Evolutionary conservation across 2,888 invertebrate species (phyloP).

Genomic region (Acrobasis consociella): DNA sequence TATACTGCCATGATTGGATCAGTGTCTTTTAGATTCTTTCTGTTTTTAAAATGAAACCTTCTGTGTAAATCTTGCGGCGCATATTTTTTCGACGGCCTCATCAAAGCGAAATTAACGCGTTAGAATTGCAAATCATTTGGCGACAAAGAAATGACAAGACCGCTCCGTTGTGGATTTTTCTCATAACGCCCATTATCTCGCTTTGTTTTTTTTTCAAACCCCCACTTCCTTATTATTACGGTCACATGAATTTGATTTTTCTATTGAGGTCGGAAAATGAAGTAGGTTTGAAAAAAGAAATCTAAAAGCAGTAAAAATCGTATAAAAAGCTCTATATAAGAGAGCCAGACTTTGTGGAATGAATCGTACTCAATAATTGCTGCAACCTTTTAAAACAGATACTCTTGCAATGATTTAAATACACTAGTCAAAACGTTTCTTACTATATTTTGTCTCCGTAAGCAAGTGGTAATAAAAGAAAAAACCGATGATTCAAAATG

Average conservation of each 20-base stretch:
- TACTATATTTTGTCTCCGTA: too few species aligned
- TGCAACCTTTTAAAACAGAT: too few species aligned
- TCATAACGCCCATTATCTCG: conserved; percentile 67
- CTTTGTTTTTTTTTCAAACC: conserved; percentile 53
- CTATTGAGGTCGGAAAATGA: conserved; percentile 48
- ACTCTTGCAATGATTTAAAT: too few species aligned
- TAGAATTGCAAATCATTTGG: conserved; percentile 79
- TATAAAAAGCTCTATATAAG: too few species aligned
- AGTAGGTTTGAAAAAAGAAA: conserved; percentile 31
- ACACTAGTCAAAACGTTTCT: too few species aligned
- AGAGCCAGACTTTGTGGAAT: too few species aligned
- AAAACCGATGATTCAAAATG: too few species aligned
- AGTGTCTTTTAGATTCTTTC: conserved; percentile 2
- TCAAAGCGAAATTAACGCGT: conserved; percentile 80
- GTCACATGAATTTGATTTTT: conserved; percentile 57
- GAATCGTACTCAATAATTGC: too few species aligned
- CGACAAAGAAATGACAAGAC: conserved; percentile 76
- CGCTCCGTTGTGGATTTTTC: conserved; percentile 71
- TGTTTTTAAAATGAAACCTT: conserved; percentile 12
- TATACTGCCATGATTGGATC: conserved; percentile 13
- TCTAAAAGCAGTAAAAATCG: too few species aligned
- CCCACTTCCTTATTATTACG: conserved; percentile 50
- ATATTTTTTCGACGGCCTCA: conserved; percentile 78
- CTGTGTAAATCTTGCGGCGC: conserved; percentile 50
- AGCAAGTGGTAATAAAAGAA: too few species aligned